Evolutionary conservation across 2,113 vertebrate genomes (phyloP).

Genomic region (Barnardius zonarius): DNA sequence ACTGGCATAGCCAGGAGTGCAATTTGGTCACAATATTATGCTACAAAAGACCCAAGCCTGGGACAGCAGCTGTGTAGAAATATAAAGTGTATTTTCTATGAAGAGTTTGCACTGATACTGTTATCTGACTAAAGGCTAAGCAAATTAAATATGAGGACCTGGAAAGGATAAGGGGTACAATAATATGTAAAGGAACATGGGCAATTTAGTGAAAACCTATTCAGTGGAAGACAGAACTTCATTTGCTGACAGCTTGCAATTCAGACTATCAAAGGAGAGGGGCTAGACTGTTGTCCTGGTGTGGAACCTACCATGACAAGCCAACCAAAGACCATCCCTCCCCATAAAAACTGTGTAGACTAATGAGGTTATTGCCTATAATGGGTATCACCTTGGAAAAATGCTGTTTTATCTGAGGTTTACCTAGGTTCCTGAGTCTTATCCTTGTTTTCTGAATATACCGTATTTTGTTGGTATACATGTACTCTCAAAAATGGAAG

Average conservation of each 20-base stretch:
- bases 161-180: neutral
- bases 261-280: neutral
- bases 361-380: neutral
- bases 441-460: neutral
- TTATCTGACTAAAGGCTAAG: neutral
- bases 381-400: neutral
- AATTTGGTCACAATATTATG: neutral
- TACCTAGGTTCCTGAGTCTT: neutral
- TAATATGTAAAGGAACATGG: neutral
- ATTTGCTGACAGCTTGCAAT: neutral
- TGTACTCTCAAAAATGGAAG: neutral
- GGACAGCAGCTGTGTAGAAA: neutral
- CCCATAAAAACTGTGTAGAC: neutral
- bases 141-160: neutral
- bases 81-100: neutral
- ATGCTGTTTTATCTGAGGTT: fast-evolving
- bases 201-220: neutral
- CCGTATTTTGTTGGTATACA: neutral
- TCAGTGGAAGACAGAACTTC: neutral
- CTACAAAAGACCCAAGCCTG: neutral
- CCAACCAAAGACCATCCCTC: neutral
- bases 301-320: neutral
- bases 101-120: neutral
- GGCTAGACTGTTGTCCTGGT: neutral
- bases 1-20: neutral